A percentile compares a stretch with the other conserved stretches of the same genome.
Evolutionary conservation across 2,888 invertebrate species (phyloP).

Genomic region (Drosophila greeni): DNA sequence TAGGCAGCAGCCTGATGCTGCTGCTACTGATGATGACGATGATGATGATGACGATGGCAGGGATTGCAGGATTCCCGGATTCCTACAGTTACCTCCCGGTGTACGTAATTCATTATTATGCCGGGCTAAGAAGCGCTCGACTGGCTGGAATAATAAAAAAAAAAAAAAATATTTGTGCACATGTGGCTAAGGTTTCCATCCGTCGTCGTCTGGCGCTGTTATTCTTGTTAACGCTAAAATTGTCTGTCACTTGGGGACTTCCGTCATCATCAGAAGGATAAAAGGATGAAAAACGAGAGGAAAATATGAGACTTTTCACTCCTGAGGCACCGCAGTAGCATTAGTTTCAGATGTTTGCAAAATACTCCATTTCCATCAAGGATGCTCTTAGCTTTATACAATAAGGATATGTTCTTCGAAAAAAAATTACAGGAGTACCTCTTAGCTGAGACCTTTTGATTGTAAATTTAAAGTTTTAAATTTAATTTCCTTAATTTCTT

Average conservation of each 20-base stretch:
- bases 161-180: constrained; percentile 49
- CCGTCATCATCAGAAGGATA: constrained; percentile 52
- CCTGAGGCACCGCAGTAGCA: constrained; percentile 1
- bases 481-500: too few species aligned
- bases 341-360: constrained; percentile 8
- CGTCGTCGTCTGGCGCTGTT: constrained; percentile 26
- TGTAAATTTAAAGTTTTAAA: too few species aligned
- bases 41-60: constrained; percentile 15
- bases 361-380: constrained; percentile 5
- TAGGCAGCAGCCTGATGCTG: constrained; percentile 26
- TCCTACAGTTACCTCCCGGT: constrained; percentile 6
- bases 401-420: constrained; percentile 2
- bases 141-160: constrained; percentile 17
- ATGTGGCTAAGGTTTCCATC: constrained; percentile 51
- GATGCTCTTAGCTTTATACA: constrained; percentile 11
- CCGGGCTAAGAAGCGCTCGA: constrained; percentile 17
- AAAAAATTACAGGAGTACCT: neutral
- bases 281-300: constrained; percentile 15
- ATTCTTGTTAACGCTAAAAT: constrained; percentile 64
- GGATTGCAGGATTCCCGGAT: constrained; percentile 31
- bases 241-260: constrained; percentile 70
- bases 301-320: constrained; percentile 25
- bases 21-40: neutral
- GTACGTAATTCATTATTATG: constrained; percentile 32
- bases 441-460: neutral